phyloP scores from a whole-genome alignment of 2,113 vertebrate species.

The Phyllostomus hastatus region DNA sequence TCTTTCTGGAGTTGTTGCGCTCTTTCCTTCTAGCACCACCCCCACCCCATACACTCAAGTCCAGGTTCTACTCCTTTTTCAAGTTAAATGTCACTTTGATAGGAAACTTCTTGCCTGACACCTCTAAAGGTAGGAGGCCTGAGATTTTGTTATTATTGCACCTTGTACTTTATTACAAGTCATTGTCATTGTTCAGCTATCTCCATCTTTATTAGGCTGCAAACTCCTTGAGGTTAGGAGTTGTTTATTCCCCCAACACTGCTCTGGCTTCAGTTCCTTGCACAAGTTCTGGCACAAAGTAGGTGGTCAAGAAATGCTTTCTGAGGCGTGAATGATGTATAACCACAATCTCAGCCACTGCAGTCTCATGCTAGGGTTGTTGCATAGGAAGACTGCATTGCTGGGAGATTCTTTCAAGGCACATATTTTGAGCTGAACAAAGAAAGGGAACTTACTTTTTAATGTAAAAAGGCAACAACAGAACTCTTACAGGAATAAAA shows the following conservation, averaged over 20 bases:
- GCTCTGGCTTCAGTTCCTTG: background rate
- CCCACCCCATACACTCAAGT: background rate
- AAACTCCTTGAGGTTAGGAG: background rate
- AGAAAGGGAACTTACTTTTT: background rate
- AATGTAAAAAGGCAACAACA: slow-evolving; percentile 17
- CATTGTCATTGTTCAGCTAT: background rate
- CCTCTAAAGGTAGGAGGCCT: background rate
- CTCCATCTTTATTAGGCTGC: background rate
- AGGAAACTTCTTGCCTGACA: background rate
- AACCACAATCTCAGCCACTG: background rate
- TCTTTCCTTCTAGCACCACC: too few species aligned
- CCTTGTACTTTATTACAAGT: background rate
- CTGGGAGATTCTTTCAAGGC: background rate
- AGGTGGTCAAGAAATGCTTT: background rate
- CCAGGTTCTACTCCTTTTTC: background rate
- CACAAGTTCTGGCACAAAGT: background rate
- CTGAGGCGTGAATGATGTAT: background rate
- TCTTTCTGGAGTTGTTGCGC: background rate
- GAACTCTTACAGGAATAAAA: background rate
- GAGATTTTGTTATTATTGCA: background rate
- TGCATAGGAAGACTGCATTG: background rate
- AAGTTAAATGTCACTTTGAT: background rate
- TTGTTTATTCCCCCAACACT: background rate
- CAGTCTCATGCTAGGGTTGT: background rate
- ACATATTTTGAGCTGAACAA: slow-evolving; percentile 13